These are phyloP conservation scores for Ctenicera cuprea DNA, from an alignment of 2,888 invertebrate genomes.

Conservation along the genomic window DNA sequence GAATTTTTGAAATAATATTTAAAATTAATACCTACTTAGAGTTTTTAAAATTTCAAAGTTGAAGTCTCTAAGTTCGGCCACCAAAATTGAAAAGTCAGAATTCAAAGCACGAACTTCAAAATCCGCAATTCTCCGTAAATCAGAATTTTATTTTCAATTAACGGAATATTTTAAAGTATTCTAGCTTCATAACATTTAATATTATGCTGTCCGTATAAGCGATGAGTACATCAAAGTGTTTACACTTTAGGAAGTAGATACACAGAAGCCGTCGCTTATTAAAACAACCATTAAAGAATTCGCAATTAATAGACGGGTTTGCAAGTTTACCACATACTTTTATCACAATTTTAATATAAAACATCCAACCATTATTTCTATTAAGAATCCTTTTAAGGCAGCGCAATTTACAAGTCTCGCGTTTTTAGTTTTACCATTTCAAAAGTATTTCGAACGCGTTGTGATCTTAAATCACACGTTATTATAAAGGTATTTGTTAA, in stretches of 20 bases:
- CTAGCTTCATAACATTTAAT: too few relatives aligned
- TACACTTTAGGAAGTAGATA: background rate
- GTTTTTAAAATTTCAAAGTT: too few relatives aligned
- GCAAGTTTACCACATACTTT: slow-evolving; percentile 10
- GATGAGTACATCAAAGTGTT: slow-evolving; percentile 16
- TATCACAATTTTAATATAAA: slow-evolving; percentile 19
- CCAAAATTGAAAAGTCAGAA: too few relatives aligned
- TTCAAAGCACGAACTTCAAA: too few relatives aligned
- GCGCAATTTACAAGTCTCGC: slow-evolving; percentile 5
- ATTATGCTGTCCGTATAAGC: too few relatives aligned
- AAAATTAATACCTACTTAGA: too few relatives aligned
- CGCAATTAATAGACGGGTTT: slow-evolving; percentile 27
- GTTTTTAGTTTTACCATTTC: background rate
- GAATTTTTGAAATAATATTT: too few relatives aligned
- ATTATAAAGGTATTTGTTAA: slow-evolving; percentile 27
- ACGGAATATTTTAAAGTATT: too few relatives aligned
- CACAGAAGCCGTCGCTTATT: background rate
- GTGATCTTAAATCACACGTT: slow-evolving; percentile 9
- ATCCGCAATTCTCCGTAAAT: too few relatives aligned
- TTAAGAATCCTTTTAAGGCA: slow-evolving; percentile 11
- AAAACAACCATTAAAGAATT: slow-evolving; percentile 6
- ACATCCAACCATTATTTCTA: background rate
- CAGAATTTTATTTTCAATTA: too few relatives aligned
- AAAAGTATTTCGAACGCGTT: background rate
- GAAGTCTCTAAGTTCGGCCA: too few relatives aligned